Evolutionary conservation across 53 echinoderm and acorn worm genomes (phyloP).

Genomic region (Echinarachnius parma): DNA sequence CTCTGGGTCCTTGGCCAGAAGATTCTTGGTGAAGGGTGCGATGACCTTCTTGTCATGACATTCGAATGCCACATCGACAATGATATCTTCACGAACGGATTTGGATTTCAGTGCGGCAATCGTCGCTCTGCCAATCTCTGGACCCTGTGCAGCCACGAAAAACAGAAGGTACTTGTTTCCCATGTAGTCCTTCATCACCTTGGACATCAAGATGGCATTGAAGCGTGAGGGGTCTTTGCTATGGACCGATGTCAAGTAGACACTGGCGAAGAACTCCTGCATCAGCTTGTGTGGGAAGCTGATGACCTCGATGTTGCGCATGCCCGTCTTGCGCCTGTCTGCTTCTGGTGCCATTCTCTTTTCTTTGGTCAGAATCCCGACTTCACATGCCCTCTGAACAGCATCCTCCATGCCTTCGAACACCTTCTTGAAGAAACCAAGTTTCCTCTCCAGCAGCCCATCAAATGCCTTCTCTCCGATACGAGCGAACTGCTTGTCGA

Average conservation of each 20-base stretch:
- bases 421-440: not conserved
- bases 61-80: conserved; percentile 17
- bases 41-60: conserved; percentile 8
- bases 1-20: not conserved
- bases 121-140: not conserved
- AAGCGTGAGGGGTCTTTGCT: not conserved
- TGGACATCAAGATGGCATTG: not conserved
- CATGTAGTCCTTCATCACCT: conserved; percentile 5
- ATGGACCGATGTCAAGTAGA: not conserved
- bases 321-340: conserved; percentile 2
- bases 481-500: conserved; percentile 4
- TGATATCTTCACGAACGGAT: not conserved
- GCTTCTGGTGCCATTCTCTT: conserved; percentile 6
- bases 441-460: conserved; percentile 1
- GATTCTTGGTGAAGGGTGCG: not conserved
- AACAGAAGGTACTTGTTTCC: conserved; percentile 4
- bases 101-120: not conserved
- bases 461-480: not conserved
- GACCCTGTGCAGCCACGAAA: conserved; percentile 7
- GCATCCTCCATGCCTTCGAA: not conserved
- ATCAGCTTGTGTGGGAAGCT: conserved; percentile 16
- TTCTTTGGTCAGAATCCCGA: conserved; percentile 4
- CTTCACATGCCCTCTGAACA: not conserved
- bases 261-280: conserved; percentile 17
- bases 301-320: conserved; percentile 6